A percentile compares a stretch with the other conserved stretches of the same genome.
phyloP scores from a whole-genome alignment of 2,797 vertebrate species.

The Kryptopterus vitreolus region DNA sequence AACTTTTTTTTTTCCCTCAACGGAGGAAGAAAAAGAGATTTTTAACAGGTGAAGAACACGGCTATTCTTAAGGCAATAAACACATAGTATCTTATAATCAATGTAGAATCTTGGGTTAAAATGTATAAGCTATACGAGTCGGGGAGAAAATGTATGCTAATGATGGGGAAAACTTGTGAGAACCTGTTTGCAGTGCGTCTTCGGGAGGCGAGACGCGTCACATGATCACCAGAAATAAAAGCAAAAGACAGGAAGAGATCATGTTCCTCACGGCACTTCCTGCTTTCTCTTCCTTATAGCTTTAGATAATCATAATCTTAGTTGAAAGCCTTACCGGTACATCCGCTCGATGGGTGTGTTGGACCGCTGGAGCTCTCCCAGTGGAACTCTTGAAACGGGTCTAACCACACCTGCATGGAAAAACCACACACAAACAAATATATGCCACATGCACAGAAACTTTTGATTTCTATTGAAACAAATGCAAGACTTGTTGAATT shows the following conservation, averaged over 20 bases:
- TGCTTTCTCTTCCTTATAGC: background rate
- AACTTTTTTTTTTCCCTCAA: background rate
- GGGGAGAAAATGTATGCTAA: background rate
- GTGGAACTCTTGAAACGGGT: constrained; percentile 77
- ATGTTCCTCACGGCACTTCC: constrained; percentile 45
- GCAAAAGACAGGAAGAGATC: constrained; percentile 46
- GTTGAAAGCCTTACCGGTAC: constrained; percentile 86
- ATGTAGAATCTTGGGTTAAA: background rate
- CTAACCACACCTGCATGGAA: constrained; percentile 76
- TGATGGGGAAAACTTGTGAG: constrained; percentile 1
- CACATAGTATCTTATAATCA: background rate
- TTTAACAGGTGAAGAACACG: constrained; percentile 6
- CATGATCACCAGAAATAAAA: constrained; percentile 56
- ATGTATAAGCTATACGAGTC: background rate
- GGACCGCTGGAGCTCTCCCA: constrained; percentile 83
- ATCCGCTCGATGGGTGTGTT: constrained; percentile 83
- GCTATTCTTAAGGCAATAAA: constrained; percentile 22
- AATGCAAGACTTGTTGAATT: constrained; percentile 20
- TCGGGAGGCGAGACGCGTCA: constrained; percentile 41
- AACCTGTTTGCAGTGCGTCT: constrained; percentile 37
- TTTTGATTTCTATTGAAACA: constrained; percentile 3
- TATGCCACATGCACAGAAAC: constrained; percentile 27
- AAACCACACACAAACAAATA: constrained; percentile 23
- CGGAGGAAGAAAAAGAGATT: background rate
- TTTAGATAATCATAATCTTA: background rate